Evolutionary conservation across 2,797 vertebrate species (phyloP).

Genomic region (Fundulus diaphanus): DNA sequence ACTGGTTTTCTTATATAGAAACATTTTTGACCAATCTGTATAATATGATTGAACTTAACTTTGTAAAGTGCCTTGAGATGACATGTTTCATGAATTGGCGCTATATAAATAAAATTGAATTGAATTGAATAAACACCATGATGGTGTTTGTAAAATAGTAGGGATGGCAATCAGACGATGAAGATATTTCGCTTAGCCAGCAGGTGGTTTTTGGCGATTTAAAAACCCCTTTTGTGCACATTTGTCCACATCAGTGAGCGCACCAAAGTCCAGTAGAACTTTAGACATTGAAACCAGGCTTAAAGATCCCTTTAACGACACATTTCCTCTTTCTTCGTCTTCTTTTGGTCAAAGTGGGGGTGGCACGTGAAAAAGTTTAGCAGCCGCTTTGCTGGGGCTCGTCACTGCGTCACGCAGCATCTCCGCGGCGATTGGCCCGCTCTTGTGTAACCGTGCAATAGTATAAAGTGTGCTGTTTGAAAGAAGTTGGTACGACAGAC

Average conservation of each 20-base stretch:
- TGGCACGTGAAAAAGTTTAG: constrained; percentile 67
- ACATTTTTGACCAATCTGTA: no score
- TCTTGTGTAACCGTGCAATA: constrained; percentile 66
- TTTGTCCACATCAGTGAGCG: background rate
- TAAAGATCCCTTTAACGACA: background rate
- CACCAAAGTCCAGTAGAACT: background rate
- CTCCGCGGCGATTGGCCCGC: constrained; percentile 76
- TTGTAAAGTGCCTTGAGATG: no score
- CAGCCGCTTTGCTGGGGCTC: constrained; percentile 75
- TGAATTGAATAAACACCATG: no score
- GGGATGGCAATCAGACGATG: no score
- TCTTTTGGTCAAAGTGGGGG: background rate
- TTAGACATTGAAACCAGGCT: background rate
- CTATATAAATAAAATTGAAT: no score
- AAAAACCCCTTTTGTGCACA: background rate
- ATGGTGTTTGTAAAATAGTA: no score
- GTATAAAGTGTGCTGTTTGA: constrained; percentile 74
- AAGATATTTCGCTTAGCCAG: no score
- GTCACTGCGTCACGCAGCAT: constrained; percentile 71
- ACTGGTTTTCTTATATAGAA: no score
- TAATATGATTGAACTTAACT: no score
- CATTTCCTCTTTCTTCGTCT: background rate
- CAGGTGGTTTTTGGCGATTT: no score
- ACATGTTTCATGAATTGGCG: no score
- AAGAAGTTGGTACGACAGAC: constrained; percentile 66